These are phyloP conservation scores for Druon quercuslanigerum DNA, from an alignment of 1,140 invertebrate genomes.

Conservation along the genomic window DNA sequence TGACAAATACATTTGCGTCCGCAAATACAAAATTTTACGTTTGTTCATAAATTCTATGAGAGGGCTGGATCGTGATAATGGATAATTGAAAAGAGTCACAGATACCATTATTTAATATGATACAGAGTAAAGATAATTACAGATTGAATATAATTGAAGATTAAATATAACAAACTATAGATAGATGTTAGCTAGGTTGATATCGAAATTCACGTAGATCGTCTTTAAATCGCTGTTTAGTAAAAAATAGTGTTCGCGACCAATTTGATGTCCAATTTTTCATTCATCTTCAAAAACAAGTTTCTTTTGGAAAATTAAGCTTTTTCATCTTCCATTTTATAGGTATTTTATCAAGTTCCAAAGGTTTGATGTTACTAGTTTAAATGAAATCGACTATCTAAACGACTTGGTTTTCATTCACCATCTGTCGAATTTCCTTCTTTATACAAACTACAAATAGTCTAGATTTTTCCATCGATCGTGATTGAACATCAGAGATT, in stretches of 20 bases:
- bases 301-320: not conserved
- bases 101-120: constrained; percentile 38
- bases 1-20: constrained; percentile 61
- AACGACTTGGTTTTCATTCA: not conserved
- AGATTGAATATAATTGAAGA: not conserved
- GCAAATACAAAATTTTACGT: constrained; percentile 61
- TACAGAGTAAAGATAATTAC: constrained; percentile 37
- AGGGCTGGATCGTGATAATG: constrained; percentile 61
- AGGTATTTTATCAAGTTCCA: not conserved
- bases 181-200: constrained; percentile 55
- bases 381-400: too few relatives aligned
- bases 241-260: not conserved
- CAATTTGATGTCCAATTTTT: not conserved
- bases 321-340: constrained; percentile 11
- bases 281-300: not conserved
- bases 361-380: not conserved
- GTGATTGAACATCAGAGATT: not conserved
- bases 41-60: constrained; percentile 65
- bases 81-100: constrained; percentile 39
- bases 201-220: constrained; percentile 40
- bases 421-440: constrained; percentile 14
- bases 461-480: constrained; percentile 3
- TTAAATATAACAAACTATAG: constrained; percentile 30
- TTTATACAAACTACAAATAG: constrained; percentile 11
- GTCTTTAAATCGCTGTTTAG: not conserved